Conservation (phyloP, 2,797 vertebrate species). For the Emydoidea blandingii region DNA sequence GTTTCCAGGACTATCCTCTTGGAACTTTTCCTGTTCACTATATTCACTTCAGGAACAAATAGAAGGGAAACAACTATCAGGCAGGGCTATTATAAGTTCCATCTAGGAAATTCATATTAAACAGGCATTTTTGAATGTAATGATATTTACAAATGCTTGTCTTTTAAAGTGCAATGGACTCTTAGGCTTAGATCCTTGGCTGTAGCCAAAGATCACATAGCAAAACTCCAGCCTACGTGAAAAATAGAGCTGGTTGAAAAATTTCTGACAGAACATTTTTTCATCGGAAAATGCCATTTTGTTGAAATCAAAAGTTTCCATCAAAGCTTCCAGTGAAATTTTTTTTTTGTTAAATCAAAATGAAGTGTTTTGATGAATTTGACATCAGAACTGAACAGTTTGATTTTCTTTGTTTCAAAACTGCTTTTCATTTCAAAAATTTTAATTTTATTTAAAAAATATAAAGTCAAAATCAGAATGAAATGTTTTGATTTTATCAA, state of each 20-base stretch:
- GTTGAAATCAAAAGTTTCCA: conserved; percentile 12
- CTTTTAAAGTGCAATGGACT: conserved; percentile 12
- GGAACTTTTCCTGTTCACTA: conserved; percentile 25
- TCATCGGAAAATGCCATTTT: conserved; percentile 32
- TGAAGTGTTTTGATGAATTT: not conserved
- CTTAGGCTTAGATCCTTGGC: conserved; percentile 42
- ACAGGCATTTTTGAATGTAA: fast-evolving
- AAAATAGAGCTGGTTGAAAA: conserved; percentile 32
- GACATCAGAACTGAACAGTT: not conserved
- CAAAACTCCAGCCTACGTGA: not conserved
- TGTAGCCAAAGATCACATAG: not conserved
- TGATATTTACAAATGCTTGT: not conserved
- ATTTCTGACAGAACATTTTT: conserved; percentile 35
- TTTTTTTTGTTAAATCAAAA: conserved; percentile 2
- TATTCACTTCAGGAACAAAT: not conserved
- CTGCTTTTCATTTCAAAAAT: not conserved
- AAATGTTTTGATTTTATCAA: not conserved
- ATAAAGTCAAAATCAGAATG: not conserved
- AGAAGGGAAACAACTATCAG: not conserved
- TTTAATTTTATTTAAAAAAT: not conserved
- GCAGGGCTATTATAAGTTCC: not conserved
- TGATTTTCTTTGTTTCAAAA: not conserved
- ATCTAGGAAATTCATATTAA: not conserved
- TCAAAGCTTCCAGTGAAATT: conserved; percentile 14
- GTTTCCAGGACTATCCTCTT: not conserved